phyloP scores from a whole-genome alignment of 2,113 vertebrate genomes.

The Mohoua ochrocephala region DNA sequence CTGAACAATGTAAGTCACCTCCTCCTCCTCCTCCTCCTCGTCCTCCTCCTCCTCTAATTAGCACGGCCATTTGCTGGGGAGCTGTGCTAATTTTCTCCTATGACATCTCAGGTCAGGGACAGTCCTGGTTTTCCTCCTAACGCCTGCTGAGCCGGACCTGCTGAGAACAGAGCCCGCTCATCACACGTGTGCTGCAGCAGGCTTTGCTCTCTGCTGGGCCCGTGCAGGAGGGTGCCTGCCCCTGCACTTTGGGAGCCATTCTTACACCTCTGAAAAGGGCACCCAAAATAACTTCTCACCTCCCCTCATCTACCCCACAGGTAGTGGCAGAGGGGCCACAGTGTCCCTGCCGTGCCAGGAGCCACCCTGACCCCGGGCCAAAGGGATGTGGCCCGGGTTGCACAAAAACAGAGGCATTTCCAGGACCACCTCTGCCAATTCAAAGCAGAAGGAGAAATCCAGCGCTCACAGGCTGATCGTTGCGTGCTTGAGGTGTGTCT shows the following conservation, averaged over 20 bases:
- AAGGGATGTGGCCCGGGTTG: not conserved
- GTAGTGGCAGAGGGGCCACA: not conserved
- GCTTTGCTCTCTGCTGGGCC: not conserved
- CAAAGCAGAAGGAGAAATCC: not conserved
- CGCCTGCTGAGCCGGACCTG: not conserved
- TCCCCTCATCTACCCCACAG: rapidly evolving
- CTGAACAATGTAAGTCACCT: not conserved
- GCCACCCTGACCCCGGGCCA: rapidly evolving
- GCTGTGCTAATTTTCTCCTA: not conserved
- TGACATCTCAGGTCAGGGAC: not conserved
- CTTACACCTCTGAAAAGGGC: not conserved
- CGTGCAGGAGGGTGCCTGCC: rapidly evolving
- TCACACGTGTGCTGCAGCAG: rapidly evolving
- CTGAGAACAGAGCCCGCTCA: not conserved
- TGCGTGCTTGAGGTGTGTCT: not conserved
- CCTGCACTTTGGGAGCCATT: not conserved
- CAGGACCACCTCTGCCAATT: not conserved
- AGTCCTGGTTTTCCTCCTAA: not conserved
- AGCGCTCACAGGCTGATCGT: not conserved
- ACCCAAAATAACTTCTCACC: not conserved
- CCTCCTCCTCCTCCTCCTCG: not conserved
- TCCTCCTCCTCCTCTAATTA: not conserved
- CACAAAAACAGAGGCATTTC: not conserved
- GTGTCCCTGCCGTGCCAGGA: not conserved
- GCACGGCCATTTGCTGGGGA: not conserved